Conservation (phyloP, 2,797 vertebrate genomes). For the Hoplostethus mediterraneus region DNA sequence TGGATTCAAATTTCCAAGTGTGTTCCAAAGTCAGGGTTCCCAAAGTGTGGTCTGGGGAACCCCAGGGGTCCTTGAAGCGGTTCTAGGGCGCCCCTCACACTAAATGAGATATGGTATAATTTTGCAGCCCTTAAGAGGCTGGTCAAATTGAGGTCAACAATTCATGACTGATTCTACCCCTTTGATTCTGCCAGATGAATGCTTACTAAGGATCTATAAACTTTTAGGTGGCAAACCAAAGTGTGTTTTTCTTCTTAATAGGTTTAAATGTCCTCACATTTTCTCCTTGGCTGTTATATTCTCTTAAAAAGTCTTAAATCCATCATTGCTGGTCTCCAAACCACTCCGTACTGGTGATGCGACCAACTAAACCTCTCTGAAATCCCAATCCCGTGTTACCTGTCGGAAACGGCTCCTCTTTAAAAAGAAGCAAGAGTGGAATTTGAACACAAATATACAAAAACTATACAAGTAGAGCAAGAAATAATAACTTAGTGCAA, state of each 20-base stretch:
- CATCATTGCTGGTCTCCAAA: background rate
- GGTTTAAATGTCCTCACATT: background rate
- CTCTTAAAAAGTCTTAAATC: background rate
- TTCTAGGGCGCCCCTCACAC: too few relatives aligned
- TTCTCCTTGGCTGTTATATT: background rate
- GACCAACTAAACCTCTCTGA: background rate
- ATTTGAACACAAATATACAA: background rate
- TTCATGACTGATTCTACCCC: background rate
- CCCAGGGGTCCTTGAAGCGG: background rate
- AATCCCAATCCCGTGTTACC: background rate
- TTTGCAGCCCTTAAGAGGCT: background rate
- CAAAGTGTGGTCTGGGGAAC: background rate
- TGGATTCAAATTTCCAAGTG: conserved; percentile 5
- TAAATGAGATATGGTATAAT: background rate
- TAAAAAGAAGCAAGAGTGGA: background rate
- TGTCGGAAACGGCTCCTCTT: background rate
- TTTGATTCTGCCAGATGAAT: background rate
- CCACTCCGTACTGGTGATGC: background rate
- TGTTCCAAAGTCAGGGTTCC: background rate
- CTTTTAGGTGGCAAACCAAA: background rate
- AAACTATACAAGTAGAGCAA: too few relatives aligned
- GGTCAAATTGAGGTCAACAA: background rate
- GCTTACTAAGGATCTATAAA: background rate
- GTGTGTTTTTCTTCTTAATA: background rate
- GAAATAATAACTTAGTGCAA: too few relatives aligned